phyloP scores from a whole-genome alignment of 2,797 vertebrate genomes.

The Acrossocheilus wenchowensis region DNA sequence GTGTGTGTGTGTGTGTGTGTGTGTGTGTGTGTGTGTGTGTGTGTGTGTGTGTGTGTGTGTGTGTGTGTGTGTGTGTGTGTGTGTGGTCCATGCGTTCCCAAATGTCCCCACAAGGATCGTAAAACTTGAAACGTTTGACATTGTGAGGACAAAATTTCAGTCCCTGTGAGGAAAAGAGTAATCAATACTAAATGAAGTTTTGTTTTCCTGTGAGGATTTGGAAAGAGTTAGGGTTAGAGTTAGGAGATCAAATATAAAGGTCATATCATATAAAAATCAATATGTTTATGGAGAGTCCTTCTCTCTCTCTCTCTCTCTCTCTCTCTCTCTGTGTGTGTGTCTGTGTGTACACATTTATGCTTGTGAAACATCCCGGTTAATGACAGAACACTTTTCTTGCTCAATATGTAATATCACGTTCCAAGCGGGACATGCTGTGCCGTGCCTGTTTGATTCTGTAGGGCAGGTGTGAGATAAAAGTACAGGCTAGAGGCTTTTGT shows the following conservation, averaged over 20 bases:
- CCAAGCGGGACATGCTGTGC: conserved; percentile 17
- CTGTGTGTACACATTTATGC: neutral
- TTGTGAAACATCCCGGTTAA: neutral
- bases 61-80: neutral
- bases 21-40: too few species aligned
- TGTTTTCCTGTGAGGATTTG: too few species aligned
- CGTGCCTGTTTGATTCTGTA: neutral
- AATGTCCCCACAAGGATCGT: too few species aligned
- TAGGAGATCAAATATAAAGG: too few species aligned
- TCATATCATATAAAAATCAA: neutral
- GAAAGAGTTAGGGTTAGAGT: too few species aligned
- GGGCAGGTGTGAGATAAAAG: neutral
- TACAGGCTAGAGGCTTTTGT: neutral
- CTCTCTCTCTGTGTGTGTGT: neutral
- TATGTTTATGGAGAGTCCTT: neutral
- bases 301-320: too few species aligned
- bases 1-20: too few species aligned
- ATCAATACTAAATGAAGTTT: too few species aligned
- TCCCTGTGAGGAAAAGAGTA: too few species aligned
- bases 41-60: neutral
- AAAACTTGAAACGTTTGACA: too few species aligned
- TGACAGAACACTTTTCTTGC: conserved; percentile 7
- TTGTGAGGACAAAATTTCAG: too few species aligned
- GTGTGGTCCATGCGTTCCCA: neutral
- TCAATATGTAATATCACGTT: conserved; percentile 3